Evolutionary conservation across 2,888 invertebrate genomes (phyloP).

Genomic region (Heliconius cydno): DNA sequence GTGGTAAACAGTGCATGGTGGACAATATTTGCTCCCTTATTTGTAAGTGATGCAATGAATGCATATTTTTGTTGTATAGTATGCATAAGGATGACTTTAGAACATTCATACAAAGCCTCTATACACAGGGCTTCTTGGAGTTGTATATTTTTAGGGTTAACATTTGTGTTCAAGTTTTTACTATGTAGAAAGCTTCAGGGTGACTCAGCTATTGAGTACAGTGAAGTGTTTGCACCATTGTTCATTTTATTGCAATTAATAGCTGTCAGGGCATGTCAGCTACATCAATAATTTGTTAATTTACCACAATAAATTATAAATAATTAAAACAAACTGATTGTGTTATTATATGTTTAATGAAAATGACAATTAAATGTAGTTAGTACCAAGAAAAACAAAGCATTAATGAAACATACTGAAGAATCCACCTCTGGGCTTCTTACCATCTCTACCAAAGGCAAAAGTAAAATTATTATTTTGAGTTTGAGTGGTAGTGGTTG

Average conservation of each 20-base stretch:
- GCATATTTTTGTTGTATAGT: conserved; percentile 98
- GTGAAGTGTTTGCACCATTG: conserved; percentile 95
- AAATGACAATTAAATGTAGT: conserved; percentile 12
- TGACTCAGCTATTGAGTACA: conserved; percentile 91
- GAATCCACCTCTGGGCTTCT: conserved; percentile 68
- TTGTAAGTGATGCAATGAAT: conserved; percentile 95
- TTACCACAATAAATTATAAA: conserved; percentile 31
- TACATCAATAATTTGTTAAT: conserved; percentile 80
- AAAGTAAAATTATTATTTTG: conserved; percentile 66
- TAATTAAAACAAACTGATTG: conserved; percentile 40
- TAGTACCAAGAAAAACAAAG: conserved; percentile 10
- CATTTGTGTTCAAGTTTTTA: conserved; percentile 95
- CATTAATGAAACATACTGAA: conserved; percentile 70
- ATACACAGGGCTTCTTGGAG: conserved; percentile 92
- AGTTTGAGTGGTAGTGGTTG: conserved; percentile 51
- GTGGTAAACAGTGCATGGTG: conserved; percentile 90
- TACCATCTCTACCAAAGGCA: conserved; percentile 68
- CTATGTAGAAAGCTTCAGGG: conserved; percentile 94
- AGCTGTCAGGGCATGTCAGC: conserved; percentile 95
- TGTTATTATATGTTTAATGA: conserved; percentile 30
- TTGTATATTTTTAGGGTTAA: conserved; percentile 90
- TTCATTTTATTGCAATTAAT: conserved; percentile 95
- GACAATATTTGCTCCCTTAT: conserved; percentile 94
- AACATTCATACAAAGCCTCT: conserved; percentile 90
- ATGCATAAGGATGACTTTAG: conserved; percentile 95